These are phyloP conservation scores for Muscicapa striata DNA, from an alignment of 2,797 vertebrate species.

Conservation along the genomic window DNA sequence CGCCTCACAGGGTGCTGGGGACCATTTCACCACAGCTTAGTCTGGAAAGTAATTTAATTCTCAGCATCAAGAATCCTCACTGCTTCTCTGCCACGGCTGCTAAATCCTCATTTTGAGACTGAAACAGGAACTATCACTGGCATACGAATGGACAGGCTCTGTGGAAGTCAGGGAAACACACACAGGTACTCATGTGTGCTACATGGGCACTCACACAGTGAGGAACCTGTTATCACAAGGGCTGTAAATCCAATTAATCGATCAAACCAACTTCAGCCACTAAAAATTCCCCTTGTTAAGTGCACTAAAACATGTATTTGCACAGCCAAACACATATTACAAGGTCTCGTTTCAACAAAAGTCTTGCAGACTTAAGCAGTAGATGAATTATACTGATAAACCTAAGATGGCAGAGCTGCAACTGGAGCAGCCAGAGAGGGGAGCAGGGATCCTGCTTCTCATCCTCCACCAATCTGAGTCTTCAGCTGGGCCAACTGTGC, in stretches of 20 bases:
- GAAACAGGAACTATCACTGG: background rate
- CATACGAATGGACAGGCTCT: background rate
- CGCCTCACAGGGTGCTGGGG: slow-evolving; percentile 22
- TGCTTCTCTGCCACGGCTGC: background rate
- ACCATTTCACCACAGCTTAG: background rate
- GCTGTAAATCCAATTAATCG: background rate
- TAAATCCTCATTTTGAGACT: background rate
- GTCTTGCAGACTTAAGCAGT: background rate
- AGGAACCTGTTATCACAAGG: background rate
- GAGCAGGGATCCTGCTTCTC: background rate
- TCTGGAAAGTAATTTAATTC: slow-evolving; percentile 52
- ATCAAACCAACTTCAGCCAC: background rate
- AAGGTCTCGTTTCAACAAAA: background rate
- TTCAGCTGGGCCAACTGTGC: background rate
- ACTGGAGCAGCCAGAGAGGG: background rate
- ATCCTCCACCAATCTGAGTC: background rate
- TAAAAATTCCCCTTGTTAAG: background rate
- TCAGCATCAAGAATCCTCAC: slow-evolving; percentile 20
- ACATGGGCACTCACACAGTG: background rate
- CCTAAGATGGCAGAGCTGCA: background rate
- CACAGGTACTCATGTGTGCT: background rate
- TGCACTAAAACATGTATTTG: background rate
- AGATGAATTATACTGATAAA: background rate
- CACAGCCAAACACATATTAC: background rate
- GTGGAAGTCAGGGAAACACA: background rate